Evolutionary conservation across 2,113 vertebrate genomes (phyloP).

Genomic region (Colossoma macropomum): DNA sequence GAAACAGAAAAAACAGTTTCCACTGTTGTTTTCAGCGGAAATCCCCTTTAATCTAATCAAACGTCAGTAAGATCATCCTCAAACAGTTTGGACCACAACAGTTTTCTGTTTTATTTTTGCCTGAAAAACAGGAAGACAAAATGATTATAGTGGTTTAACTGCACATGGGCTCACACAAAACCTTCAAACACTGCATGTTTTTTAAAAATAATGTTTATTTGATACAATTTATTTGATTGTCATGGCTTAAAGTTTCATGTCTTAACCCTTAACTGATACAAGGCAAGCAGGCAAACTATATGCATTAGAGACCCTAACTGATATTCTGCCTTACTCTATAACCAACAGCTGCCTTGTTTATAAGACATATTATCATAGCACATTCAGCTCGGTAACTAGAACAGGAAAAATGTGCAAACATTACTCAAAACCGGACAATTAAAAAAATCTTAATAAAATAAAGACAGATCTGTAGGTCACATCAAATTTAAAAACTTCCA

Average conservation of each 20-base stretch:
- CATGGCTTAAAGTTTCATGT: background rate
- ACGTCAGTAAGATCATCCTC: background rate
- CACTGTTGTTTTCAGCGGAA: background rate
- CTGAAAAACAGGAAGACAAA: background rate
- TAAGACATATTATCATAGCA: background rate
- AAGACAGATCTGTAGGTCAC: background rate
- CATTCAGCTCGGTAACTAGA: background rate
- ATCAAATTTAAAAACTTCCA: background rate
- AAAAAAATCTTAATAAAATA: constrained; percentile 11
- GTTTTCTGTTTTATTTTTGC: background rate
- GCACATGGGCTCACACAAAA: background rate
- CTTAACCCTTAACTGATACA: background rate
- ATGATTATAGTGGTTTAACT: background rate
- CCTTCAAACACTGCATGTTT: background rate
- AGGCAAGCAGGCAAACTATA: background rate
- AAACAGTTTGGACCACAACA: background rate
- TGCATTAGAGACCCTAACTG: background rate
- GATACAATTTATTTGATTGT: background rate
- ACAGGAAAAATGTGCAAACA: background rate
- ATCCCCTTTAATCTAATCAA: background rate
- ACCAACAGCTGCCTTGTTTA: background rate
- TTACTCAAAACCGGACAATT: background rate
- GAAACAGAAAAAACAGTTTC: background rate
- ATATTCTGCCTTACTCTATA: background rate
- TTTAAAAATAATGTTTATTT: background rate